Evolutionary conservation across 2,113 vertebrate species (phyloP), one percentile per base, ranked within the genome.

Genomic region (Typhlomys cinereus): DNA sequence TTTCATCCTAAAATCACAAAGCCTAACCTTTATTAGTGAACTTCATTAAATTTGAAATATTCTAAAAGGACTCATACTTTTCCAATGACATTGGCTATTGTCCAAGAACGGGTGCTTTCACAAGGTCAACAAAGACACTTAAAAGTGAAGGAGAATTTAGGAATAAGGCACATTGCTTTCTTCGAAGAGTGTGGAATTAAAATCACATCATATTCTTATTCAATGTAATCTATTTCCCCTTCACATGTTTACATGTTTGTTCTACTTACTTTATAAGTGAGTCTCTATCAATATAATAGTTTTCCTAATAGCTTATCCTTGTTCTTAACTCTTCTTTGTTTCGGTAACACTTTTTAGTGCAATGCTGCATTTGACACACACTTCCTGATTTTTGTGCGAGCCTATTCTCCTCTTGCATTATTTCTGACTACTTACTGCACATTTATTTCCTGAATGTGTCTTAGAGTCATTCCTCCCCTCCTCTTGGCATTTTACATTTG

Each of bases 371-470:
- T 82, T 54, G 86, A 89, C 66, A 59, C 31, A 17, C 36, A 11
- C 59, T 29, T 84, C 69, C 54, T 46, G 46, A 70, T 86, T 96
- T 89, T 57, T 76, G 9, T 34, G 39, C 21, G 78, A 74, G 79
- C 54, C 46, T 71, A n/a, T 62, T 88, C 61, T 94, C 75, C 62
- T 61, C 74, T 78, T 39, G 89, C 75, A 44, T 83, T 88, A 57
- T 90, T 94, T 93, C 74, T 76, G 86, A 93, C 61, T 59, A 17
- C 6, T 73, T 70, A 50, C 69, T 41, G 79, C 54, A 59, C 70
- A 54, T 91, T 79, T 89, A 39, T 78, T 92, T 92, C 82, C 83
- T 29, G 14, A 39, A 54, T 46, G 13, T 48, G 17, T 78, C 89
- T 92, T 82, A 91, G 75, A 67, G n/a, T 64, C 79, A 41, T 78